phyloP scores from a whole-genome alignment of 1,140 invertebrate species.

The Akabosia matsudoensis region DNA sequence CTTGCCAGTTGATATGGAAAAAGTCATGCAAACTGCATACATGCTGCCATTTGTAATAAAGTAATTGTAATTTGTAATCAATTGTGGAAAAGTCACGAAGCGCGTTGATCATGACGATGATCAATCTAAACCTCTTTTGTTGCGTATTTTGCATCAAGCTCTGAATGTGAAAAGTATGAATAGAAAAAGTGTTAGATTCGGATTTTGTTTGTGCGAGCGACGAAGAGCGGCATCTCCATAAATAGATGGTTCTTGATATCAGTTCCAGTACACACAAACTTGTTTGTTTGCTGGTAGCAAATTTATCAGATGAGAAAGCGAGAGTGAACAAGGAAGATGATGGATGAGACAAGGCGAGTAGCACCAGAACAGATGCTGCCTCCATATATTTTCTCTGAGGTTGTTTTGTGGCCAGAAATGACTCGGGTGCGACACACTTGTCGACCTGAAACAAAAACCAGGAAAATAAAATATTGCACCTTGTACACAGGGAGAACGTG shows the following conservation, averaged over 20 bases:
- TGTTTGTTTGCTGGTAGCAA: neutral
- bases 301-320: neutral
- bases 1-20: too few relatives aligned
- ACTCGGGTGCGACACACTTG: neutral
- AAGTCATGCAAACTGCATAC: too few relatives aligned
- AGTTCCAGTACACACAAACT: too few relatives aligned
- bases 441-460: neutral
- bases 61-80: neutral
- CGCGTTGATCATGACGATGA: neutral
- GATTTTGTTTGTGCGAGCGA: too few relatives aligned
- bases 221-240: too few relatives aligned
- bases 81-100: neutral
- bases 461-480: neutral
- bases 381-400: too few relatives aligned
- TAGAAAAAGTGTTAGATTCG: too few relatives aligned
- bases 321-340: constrained; percentile 1
- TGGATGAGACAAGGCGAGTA: neutral
- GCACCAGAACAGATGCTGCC: constrained; percentile 1
- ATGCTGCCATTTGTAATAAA: too few relatives aligned
- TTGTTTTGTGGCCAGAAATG: neutral
- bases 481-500: too few relatives aligned
- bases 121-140: neutral
- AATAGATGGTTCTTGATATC: too few relatives aligned
- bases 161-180: neutral
- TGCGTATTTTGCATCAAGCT: neutral